A percentile compares a stretch with the other conserved stretches of the same genome.
phyloP scores from a whole-genome alignment of 2,113 vertebrate genomes.

The Archilochus colubris region DNA sequence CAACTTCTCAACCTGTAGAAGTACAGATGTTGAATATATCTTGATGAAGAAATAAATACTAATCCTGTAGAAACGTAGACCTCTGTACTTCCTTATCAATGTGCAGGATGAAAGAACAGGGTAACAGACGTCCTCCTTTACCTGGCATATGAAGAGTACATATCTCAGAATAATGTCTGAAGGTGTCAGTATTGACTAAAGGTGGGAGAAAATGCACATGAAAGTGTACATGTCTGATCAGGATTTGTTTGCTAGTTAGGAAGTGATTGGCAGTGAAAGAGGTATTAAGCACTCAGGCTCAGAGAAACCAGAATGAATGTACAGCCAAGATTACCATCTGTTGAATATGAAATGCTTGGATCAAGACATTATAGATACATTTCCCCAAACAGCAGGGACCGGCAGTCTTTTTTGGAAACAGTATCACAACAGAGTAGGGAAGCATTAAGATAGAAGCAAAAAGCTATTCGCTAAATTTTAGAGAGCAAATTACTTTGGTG shows the following conservation, averaged over 20 bases:
- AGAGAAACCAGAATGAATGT: slow-evolving; percentile 57
- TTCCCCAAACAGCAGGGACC: slow-evolving; percentile 74
- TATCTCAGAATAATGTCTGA: slow-evolving; percentile 11
- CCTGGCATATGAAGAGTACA: background rate
- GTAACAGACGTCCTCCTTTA: background rate
- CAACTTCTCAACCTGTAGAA: background rate
- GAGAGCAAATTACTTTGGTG: slow-evolving; percentile 43
- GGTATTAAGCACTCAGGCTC: slow-evolving; percentile 64
- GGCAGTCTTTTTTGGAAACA: slow-evolving; percentile 75
- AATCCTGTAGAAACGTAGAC: background rate
- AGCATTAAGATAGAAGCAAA: slow-evolving; percentile 54
- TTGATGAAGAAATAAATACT: background rate
- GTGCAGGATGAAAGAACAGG: background rate
- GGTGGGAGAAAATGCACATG: background rate
- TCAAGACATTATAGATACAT: slow-evolving; percentile 75
- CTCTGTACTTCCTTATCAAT: background rate
- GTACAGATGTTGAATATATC: background rate
- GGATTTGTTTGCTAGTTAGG: slow-evolving; percentile 55
- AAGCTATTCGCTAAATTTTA: slow-evolving; percentile 46
- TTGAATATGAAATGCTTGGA: slow-evolving; percentile 79
- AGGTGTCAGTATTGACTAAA: slow-evolving; percentile 56
- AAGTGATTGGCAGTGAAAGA: slow-evolving; percentile 73
- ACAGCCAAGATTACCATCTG: slow-evolving; percentile 80
- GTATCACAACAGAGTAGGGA: slow-evolving; percentile 59
- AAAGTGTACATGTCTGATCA: slow-evolving; percentile 41